Evolutionary conservation across 1,140 invertebrate genomes (phyloP).

Genomic region (Drosophila nikananu): DNA sequence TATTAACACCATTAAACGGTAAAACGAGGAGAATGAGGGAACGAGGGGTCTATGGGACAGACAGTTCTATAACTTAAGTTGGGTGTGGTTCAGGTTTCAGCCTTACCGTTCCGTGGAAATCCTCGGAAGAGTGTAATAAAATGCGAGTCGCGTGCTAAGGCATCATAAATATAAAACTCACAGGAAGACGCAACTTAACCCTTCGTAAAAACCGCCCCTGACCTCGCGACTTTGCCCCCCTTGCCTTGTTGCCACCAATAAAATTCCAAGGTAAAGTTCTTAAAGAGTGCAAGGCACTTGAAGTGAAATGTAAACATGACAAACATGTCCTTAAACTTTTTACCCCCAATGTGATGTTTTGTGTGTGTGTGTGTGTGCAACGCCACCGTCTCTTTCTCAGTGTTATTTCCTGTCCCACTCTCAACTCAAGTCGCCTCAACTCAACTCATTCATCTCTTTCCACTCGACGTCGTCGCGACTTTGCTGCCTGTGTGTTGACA

Average conservation of each 20-base stretch:
- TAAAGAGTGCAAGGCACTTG: constrained; percentile 49
- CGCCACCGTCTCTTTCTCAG: constrained; percentile 9
- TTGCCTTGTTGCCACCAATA: not conserved
- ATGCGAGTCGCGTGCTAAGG: constrained; percentile 68
- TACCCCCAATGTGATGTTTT: not conserved
- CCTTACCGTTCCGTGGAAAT: constrained; percentile 17
- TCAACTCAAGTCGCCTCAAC: constrained; percentile 10
- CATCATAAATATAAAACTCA: constrained; percentile 72
- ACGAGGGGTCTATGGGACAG: constrained; percentile 15
- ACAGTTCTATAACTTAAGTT: constrained; percentile 27
- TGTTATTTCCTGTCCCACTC: constrained; percentile 21
- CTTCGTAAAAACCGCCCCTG: constrained; percentile 42
- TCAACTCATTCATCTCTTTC: constrained; percentile 32
- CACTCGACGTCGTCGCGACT: constrained; percentile 22
- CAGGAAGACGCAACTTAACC: constrained; percentile 50
- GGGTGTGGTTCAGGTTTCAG: constrained; percentile 35
- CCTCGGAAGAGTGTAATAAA: constrained; percentile 58
- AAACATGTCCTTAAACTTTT: constrained; percentile 75
- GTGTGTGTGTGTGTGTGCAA: constrained; percentile 2
- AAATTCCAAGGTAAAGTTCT: constrained; percentile 52
- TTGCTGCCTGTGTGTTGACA: constrained; percentile 49
- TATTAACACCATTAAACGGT: constrained; percentile 72
- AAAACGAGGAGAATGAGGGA: constrained; percentile 12
- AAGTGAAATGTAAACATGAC: constrained; percentile 61
- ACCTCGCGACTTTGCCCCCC: constrained; percentile 19